These are phyloP conservation scores for Remorina albescens DNA, from an alignment of 2,797 vertebrate genomes.

Conservation along the genomic window DNA sequence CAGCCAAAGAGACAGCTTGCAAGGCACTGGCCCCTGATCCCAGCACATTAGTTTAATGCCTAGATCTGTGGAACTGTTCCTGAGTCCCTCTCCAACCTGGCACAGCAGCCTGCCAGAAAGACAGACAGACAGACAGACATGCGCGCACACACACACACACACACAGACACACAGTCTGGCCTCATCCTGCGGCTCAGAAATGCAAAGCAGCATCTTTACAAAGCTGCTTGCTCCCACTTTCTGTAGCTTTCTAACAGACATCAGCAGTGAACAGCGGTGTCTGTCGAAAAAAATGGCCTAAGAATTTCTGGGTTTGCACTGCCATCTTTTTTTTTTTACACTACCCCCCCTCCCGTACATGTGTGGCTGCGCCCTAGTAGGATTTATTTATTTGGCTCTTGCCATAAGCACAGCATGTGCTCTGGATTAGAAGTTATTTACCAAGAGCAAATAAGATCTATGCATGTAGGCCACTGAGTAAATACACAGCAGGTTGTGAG, in stretches of 20 bases:
- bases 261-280: constrained; percentile 51
- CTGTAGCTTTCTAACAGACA: constrained; percentile 53
- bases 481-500: constrained; percentile 61
- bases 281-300: neutral
- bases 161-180: constrained; percentile 21
- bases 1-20: constrained; percentile 84
- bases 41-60: constrained; percentile 84
- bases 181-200: constrained; percentile 44
- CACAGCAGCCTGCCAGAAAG: constrained; percentile 58
- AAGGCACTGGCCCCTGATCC: constrained; percentile 80
- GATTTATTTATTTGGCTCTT: constrained; percentile 52
- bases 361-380: constrained; percentile 12
- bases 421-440: constrained; percentile 69
- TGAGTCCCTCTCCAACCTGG: constrained; percentile 61
- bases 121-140: constrained; percentile 16
- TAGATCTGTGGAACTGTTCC: constrained; percentile 77
- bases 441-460: constrained; percentile 57
- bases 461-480: constrained; percentile 47
- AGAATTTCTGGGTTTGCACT: constrained; percentile 20
- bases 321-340: neutral
- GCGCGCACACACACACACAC: constrained; percentile 21
- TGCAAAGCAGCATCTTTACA: constrained; percentile 64
- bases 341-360: neutral
- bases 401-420: constrained; percentile 67
- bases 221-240: constrained; percentile 46